Evolutionary conservation across 2,113 vertebrate species (phyloP).

Genomic region (Heteronetta atricapilla): DNA sequence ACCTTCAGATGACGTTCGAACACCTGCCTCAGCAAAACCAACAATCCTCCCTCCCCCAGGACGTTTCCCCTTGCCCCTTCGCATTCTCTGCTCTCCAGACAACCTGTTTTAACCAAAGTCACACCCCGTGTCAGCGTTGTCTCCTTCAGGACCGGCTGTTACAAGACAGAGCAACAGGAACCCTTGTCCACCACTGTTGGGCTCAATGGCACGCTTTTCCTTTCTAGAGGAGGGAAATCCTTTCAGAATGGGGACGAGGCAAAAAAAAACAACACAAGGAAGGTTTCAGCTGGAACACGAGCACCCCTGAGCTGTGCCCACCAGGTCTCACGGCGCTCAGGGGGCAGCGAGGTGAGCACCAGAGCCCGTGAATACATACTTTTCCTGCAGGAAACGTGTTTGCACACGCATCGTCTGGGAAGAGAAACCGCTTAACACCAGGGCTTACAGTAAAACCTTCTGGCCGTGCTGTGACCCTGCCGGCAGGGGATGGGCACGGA

Average conservation of each 20-base stretch:
- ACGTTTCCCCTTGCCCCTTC: background rate
- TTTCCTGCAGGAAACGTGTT: background rate
- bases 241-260: background rate
- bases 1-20: background rate
- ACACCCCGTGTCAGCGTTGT: background rate
- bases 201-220: background rate
- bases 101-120: background rate
- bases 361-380: too few species aligned
- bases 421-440: background rate
- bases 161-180: background rate
- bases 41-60: background rate
- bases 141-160: background rate
- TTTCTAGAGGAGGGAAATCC: background rate
- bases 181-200: background rate
- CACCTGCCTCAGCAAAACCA: background rate
- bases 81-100: background rate
- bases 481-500: background rate
- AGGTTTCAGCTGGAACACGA: background rate
- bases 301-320: background rate
- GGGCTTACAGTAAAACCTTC: background rate
- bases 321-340: background rate
- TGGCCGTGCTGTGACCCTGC: background rate
- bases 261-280: background rate
- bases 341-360: background rate
- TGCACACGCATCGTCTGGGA: accelerated